Conservation (phyloP, 2,797 vertebrate species). For the Sebastolobus alascanus region DNA sequence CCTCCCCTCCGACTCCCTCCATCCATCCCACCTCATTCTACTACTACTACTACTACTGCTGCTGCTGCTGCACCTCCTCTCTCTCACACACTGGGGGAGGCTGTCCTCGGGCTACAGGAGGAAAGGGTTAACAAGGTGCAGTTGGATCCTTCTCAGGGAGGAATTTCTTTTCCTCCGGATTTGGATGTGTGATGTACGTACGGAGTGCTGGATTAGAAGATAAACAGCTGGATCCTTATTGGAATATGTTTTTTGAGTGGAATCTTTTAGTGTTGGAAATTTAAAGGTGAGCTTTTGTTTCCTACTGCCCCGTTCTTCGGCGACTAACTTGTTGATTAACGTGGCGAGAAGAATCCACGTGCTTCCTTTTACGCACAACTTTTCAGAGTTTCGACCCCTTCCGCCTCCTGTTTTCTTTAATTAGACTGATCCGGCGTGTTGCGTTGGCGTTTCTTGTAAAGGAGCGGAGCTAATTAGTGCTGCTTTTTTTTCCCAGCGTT, state of each 20-base stretch:
- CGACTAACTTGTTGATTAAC: slow-evolving; percentile 67
- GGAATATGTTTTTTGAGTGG: slow-evolving; percentile 32
- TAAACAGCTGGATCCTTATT: slow-evolving; percentile 11
- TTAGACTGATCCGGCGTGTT: background rate
- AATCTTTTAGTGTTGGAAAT: slow-evolving; percentile 24
- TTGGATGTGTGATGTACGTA: slow-evolving; percentile 48
- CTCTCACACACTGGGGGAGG: slow-evolving; percentile 32
- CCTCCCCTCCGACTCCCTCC: slow-evolving; percentile 28
- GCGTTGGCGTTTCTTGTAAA: background rate
- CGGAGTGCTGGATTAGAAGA: slow-evolving; percentile 18
- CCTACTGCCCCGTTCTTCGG: background rate
- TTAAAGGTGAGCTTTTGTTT: slow-evolving; percentile 66
- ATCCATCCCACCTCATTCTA: slow-evolving; percentile 41
- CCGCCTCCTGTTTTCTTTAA: background rate
- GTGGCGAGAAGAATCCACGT: background rate
- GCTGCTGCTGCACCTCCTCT: slow-evolving; percentile 14
- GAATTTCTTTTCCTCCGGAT: slow-evolving; percentile 20
- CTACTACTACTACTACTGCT: slow-evolving; percentile 25
- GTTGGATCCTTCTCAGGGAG: slow-evolving; percentile 48
- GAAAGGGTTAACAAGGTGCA: slow-evolving; percentile 64
- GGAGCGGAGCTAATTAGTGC: slow-evolving; percentile 23
- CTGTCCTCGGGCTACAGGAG: slow-evolving; percentile 51
- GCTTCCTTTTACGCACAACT: slow-evolving; percentile 13
- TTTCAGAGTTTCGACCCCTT: slow-evolving; percentile 7
- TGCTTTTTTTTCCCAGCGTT: background rate